Conservation (phyloP, 2,888 invertebrate genomes). For the Tuberolachnus salignus region DNA sequence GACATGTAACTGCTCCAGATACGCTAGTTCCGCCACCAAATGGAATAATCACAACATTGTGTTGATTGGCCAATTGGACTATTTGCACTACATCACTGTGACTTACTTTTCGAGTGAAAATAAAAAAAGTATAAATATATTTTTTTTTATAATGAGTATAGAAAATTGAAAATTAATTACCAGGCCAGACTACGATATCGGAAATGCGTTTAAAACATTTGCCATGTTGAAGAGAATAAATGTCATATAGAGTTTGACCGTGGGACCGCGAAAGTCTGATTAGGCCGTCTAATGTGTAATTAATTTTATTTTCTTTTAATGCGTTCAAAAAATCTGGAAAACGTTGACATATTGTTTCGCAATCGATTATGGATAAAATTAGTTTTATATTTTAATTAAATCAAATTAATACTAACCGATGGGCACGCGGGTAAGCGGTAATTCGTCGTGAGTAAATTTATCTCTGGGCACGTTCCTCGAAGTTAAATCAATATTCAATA, state of each 20-base stretch:
- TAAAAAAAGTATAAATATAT: not conserved
- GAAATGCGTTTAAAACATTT: constrained; percentile 73
- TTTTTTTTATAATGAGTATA: not conserved
- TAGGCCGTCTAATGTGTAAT: constrained; percentile 75
- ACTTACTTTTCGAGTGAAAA: constrained; percentile 62
- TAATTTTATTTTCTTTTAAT: constrained; percentile 66
- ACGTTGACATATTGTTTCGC: not conserved
- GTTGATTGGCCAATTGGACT: constrained; percentile 75
- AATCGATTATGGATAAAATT: too few relatives aligned
- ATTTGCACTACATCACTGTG: constrained; percentile 86
- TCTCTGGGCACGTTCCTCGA: constrained; percentile 64
- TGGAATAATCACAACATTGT: constrained; percentile 85
- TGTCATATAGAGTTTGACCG: constrained; percentile 91
- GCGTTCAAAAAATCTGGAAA: constrained; percentile 67
- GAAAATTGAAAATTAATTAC: constrained; percentile 61
- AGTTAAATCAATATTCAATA: constrained; percentile 72
- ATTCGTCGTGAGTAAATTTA: constrained; percentile 68
- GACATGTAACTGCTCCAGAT: constrained; percentile 85
- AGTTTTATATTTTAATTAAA: too few relatives aligned
- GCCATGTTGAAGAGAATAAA: constrained; percentile 77
- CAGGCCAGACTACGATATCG: constrained; percentile 93
- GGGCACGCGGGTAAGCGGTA: constrained; percentile 72
- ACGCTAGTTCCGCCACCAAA: constrained; percentile 96
- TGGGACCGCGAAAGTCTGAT: constrained; percentile 88
- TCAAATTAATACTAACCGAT: constrained; percentile 60